Conservation (phyloP, 2,113 vertebrate genomes). For the Genyomyrus donnyi region DNA sequence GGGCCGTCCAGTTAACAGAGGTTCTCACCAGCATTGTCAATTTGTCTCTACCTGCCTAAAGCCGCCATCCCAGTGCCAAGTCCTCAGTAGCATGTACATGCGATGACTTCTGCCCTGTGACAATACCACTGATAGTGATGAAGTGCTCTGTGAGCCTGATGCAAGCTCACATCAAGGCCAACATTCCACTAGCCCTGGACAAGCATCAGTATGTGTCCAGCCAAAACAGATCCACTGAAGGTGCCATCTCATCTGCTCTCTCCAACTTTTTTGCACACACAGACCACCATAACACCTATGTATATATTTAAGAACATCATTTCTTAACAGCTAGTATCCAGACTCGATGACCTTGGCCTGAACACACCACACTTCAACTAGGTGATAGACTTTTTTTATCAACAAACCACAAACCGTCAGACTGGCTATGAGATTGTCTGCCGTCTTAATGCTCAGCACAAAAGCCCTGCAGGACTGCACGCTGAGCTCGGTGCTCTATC, state of each 20-base stretch:
- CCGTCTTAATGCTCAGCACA: background rate
- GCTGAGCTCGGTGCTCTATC: background rate
- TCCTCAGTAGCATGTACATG: background rate
- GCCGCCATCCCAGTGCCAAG: background rate
- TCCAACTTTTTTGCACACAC: background rate
- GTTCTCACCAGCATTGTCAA: background rate
- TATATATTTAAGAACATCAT: background rate
- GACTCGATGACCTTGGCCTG: background rate
- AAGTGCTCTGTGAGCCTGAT: background rate
- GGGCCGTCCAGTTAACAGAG: background rate
- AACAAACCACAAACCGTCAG: background rate
- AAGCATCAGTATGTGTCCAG: background rate
- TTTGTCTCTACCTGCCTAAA: background rate
- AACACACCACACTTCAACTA: background rate
- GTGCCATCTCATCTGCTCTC: background rate
- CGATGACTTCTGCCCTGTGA: background rate
- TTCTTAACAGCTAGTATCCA: background rate
- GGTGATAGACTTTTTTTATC: background rate
- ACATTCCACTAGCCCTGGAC: background rate
- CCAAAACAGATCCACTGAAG: background rate
- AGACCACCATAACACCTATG: background rate
- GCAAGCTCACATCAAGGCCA: background rate
- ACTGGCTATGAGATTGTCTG: background rate
- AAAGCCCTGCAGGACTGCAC: background rate
- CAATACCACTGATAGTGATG: background rate